Base-by-base conservation (phyloP, 1,140 invertebrate species). In the Trigoniulus corallinus region DNA sequence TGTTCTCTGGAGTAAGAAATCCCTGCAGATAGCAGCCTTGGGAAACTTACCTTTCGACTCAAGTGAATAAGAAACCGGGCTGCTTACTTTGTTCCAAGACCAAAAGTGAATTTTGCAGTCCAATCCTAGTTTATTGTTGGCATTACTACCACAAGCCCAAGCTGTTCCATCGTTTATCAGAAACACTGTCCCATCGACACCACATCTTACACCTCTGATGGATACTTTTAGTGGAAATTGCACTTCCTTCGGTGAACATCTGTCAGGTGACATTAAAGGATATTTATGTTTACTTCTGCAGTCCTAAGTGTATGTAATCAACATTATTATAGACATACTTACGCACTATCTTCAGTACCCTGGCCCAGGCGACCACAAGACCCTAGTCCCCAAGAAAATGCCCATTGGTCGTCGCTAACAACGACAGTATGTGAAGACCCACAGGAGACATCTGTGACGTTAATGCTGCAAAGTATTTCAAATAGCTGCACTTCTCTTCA, bases 371-470 rank as follows among this genome's bases (percentile, higher is more conserved):
- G 71, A 1, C 82, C 82, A 51, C 70, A 60, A 37, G 70, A 59
- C 29, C 77, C 78, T 48, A 70, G 66, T 4, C 82, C 82, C 81
- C 82, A 86, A 15, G 76, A 67, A 59, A 75, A 83, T 4, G 82
- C 69, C 37, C 73, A 67, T 1, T 78, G 74, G 54, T 77, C 72
- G 24, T 69, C 66, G 21, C 71, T 73, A 15, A 84, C 62, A 2
- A 74, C 79, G 4, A 76, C 70, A 1, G 80, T 75, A 64, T 86
- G 83, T 57, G 76, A 68, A 20, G 71, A 58, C 1, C 82, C 80
- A 59, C 79, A 80, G 22, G 71, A 64, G 26, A 85, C 67, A 47
- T 73, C 69, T 4, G 69, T 66, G 2, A 84, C 75, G 59, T 81
- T 74, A 40, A 79, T 70, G 59, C 74, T 77, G 49, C 15, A 41